Evolutionary conservation across 2,888 invertebrate genomes (phyloP).

Genomic region (Heliconius hortense): DNA sequence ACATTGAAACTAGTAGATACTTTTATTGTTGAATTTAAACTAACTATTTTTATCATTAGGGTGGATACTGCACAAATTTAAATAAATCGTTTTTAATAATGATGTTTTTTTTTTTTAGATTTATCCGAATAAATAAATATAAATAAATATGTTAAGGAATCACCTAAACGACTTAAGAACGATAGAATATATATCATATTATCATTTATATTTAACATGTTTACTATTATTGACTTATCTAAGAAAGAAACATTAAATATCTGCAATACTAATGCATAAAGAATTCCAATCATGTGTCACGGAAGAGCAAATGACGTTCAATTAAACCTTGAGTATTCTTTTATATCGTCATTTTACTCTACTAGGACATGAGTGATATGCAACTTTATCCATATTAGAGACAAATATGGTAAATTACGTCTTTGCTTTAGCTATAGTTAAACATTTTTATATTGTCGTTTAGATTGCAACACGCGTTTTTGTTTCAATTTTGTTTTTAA

Average conservation of each 20-base stretch:
- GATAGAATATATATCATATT: too few relatives aligned
- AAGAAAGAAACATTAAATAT: not conserved
- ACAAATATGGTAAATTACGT: slow-evolving; percentile 28
- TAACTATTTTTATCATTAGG: not conserved
- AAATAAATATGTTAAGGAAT: too few relatives aligned
- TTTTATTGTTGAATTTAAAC: not conserved
- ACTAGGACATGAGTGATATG: not conserved
- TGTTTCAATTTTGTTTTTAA: not conserved
- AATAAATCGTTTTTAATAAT: not conserved
- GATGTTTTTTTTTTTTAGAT: not conserved
- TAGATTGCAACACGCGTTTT: slow-evolving; percentile 25
- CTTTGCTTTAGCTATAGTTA: slow-evolving; percentile 15
- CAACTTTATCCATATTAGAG: not conserved
- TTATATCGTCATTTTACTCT: slow-evolving; percentile 7
- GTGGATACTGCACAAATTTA: too few relatives aligned
- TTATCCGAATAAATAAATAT: not conserved
- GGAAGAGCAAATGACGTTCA: slow-evolving; percentile 20
- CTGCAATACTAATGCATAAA: not conserved
- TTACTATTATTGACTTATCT: not conserved
- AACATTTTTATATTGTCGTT: slow-evolving; percentile 27
- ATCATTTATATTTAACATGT: too few relatives aligned
- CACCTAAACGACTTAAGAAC: too few relatives aligned
- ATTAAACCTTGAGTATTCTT: slow-evolving; percentile 10
- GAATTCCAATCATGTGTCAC: not conserved
- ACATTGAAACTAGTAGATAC: not conserved